These are phyloP conservation scores for Mustela erminea DNA, from an alignment of 2,797 vertebrate species.

Conservation along the genomic window DNA sequence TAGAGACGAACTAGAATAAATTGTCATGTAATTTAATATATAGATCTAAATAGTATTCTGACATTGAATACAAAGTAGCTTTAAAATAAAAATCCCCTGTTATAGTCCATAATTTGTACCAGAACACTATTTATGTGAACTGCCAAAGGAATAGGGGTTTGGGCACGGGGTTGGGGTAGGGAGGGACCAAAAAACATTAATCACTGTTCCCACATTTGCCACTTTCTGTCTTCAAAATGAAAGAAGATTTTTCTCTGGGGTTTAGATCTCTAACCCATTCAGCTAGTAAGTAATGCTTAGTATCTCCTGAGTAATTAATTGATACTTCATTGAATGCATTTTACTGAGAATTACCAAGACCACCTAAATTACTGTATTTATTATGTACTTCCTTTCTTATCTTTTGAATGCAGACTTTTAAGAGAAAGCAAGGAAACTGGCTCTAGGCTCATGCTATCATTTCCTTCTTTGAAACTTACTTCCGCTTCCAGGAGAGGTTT, in stretches of 20 bases:
- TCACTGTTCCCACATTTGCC: neutral
- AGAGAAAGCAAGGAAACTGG: neutral
- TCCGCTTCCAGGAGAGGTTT: neutral
- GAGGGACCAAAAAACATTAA: neutral
- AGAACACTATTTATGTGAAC: neutral
- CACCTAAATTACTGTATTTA: neutral
- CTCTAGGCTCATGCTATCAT: neutral
- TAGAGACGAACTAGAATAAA: neutral
- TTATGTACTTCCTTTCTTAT: neutral
- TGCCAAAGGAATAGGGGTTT: slow-evolving; percentile 10
- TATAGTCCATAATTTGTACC: neutral
- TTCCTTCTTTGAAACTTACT: neutral
- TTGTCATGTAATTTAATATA: neutral
- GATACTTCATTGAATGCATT: neutral
- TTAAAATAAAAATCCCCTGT: neutral
- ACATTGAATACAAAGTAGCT: neutral
- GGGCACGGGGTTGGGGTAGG: neutral
- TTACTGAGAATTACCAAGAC: slow-evolving; percentile 5
- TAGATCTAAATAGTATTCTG: neutral
- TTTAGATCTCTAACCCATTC: slow-evolving; percentile 59
- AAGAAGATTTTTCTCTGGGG: neutral
- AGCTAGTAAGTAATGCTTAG: slow-evolving; percentile 1
- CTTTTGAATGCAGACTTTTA: neutral
- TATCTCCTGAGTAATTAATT: neutral
- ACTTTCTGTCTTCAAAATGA: slow-evolving; percentile 63